Percentiles rank a stretch among this genome's conserved stretches.
Conservation (phyloP, 2,797 vertebrate species). For the Typhlichthys subterraneus region DNA sequence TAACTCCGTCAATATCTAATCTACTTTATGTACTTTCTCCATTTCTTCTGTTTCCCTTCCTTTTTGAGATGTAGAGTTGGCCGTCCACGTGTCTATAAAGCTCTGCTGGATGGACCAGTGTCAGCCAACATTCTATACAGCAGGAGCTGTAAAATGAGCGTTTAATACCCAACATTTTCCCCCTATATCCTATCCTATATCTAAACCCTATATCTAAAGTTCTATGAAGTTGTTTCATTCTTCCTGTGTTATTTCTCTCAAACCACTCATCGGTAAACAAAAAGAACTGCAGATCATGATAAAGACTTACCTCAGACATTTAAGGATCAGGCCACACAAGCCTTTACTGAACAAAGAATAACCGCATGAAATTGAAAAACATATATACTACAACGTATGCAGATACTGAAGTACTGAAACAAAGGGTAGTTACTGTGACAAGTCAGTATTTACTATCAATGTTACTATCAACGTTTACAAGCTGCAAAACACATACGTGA, state of each 20-base stretch:
- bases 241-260: constrained; percentile 33
- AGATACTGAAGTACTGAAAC: constrained; percentile 30
- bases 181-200: constrained; percentile 4
- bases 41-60: too few species aligned
- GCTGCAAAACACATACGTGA: too few species aligned
- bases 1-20: too few species aligned
- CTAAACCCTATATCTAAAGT: too few species aligned
- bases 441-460: constrained; percentile 41
- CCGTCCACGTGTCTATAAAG: too few species aligned
- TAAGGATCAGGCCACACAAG: constrained; percentile 17
- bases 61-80: too few species aligned
- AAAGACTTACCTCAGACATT: constrained; percentile 17
- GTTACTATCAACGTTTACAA: constrained; percentile 2
- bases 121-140: constrained; percentile 65
- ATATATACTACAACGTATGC: background rate
- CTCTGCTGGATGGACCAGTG: constrained; percentile 36
- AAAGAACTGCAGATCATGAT: constrained; percentile 23
- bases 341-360: background rate
- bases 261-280: constrained; percentile 37
- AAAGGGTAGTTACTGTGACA: constrained; percentile 34
- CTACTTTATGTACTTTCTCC: too few species aligned
- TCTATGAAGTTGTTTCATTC: background rate
- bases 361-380: constrained; percentile 23
- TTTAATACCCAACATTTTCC: constrained; percentile 19
- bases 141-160: constrained; percentile 47